Evolutionary conservation across 2,888 invertebrate species (phyloP), one percentile per base, ranked within the genome.

Genomic region (Xanthorhoe designata): DNA sequence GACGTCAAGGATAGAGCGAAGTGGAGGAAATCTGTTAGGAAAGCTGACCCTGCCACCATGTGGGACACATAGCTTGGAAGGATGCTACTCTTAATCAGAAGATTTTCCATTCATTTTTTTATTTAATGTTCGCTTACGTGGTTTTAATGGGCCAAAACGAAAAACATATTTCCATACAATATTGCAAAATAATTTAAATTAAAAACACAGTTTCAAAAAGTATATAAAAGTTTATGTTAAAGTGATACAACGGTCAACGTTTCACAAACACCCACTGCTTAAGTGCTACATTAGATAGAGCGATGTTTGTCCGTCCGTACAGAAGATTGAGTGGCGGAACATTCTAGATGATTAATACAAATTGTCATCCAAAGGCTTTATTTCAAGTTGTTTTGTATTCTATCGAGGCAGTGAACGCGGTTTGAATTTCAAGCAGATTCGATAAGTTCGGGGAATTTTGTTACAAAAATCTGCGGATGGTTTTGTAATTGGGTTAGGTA

Each of bases 301-400:
- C 24, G 64, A 60, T 59, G 67, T 63, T 51, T 66, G 62, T 66
- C 66, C 62, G 47, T 42, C 67, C 56, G 63, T 45, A 17, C 62
- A 42, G 17, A 64, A 68, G 70, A 68, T 62, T 60, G 62, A 70
- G 68, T 57, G 65, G 45, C 35, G 61, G 58, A 66, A 68, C 68
- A 66, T 64, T 63, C 52, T 32, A 47, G 50, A 64, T 68, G 70
- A 70, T 70, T 63, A 68, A 57, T 70, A 70, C 59, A 70, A 70
- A 70, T 70, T 70, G 70, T 61, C 68, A 67, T 61, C 56, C 29
- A 55, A 61, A 68, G 65, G 59, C 67, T 67, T 67, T 61, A 67
- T 67, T 64, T 64, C 56, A 50, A 70, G 56, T 64, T 70, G 52
- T 59, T 67, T 62, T 66, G 66, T 66, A 61, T 69, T 69, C 61